Base-by-base conservation (phyloP, 1,140 invertebrate genomes). In the Lethocerus indicus region DNA sequence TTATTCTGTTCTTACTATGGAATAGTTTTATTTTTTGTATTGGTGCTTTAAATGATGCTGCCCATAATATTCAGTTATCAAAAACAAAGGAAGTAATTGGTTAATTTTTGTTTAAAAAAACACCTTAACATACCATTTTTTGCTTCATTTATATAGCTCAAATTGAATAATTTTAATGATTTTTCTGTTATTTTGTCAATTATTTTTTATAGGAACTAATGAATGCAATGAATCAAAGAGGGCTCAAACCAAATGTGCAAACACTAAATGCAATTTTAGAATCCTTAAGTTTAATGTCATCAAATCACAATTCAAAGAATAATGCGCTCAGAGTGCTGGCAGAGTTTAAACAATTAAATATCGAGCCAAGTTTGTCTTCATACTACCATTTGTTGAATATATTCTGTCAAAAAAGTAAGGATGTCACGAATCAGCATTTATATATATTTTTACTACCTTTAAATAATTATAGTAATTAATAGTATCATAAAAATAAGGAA, bases 191-290 rank as follows among this genome's bases (percentile, higher is more conserved):
- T n/a, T n/a, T 29, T 49, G 3, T 35, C 40, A 40, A 25, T n/a
- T 47, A 29, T 54, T 26, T 51, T 6, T 27, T 37, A 13, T 21
- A 70, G 57, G 65, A 75, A 18, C 47, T 82, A 21, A 59, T 87
- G 24, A 43, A 54, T 23, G 60, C 68, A 56, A 87, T 89, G 74
- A 64, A 66, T 1, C 43, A 62, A 27, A 61, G 66, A 36, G 66
- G 71, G 40, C 18, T 84, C 1, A 49, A 57, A 40, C 87, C 87
- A 29, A 80, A 88, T 66, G 41, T 84, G 3, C 66, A 66, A 2
- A 92, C 87, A 1, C 64, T 92, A 16, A 87, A 87, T 61, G 61
- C 76, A 0, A 67, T 77, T 51, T 64, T 93, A 6, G 69, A 73
- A 48, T 56, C 68, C 55, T 76, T 37, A 69, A 65, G 43, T 36